Evolutionary conservation across 2,888 invertebrate genomes (phyloP).

Genomic region (Melanchra persicariae): DNA sequence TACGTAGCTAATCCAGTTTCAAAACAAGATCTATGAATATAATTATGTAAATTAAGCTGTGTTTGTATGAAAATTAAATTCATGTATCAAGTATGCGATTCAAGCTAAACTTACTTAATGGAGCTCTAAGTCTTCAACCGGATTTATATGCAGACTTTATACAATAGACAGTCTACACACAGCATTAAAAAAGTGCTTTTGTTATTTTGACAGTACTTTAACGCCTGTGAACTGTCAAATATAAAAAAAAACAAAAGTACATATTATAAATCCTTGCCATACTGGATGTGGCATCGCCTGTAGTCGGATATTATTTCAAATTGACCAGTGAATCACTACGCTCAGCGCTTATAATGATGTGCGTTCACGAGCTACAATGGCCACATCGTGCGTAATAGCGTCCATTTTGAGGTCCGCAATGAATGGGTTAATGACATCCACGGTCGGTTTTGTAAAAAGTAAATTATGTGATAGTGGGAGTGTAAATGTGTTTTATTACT

Average conservation of each 20-base stretch:
- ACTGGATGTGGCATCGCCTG: not conserved
- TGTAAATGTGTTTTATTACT: slow-evolving; percentile 33
- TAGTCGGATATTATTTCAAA: slow-evolving; percentile 33
- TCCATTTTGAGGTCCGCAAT: slow-evolving; percentile 31
- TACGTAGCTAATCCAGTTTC: no score
- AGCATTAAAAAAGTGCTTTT: not conserved
- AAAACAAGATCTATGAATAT: no score
- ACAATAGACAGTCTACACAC: not conserved
- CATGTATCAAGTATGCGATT: no score
- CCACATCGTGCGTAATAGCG: slow-evolving; percentile 35
- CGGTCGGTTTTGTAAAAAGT: slow-evolving; percentile 30
- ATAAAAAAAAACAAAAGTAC: not conserved
- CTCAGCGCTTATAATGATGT: slow-evolving; percentile 24
- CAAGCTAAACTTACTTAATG: not conserved
- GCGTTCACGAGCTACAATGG: slow-evolving; percentile 25
- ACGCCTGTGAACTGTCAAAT: not conserved
- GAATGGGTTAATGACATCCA: slow-evolving; percentile 28
- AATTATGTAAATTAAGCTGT: no score
- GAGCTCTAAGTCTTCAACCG: not conserved
- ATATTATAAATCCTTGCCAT: not conserved
- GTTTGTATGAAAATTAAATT: no score
- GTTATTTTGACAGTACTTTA: not conserved
- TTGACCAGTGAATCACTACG: slow-evolving; percentile 26
- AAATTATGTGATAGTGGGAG: slow-evolving; percentile 30
- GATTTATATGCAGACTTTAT: not conserved